Evolutionary conservation across 92 coral and sea anemone genomes (phyloP).

Genomic region (Siderastrea siderea): DNA sequence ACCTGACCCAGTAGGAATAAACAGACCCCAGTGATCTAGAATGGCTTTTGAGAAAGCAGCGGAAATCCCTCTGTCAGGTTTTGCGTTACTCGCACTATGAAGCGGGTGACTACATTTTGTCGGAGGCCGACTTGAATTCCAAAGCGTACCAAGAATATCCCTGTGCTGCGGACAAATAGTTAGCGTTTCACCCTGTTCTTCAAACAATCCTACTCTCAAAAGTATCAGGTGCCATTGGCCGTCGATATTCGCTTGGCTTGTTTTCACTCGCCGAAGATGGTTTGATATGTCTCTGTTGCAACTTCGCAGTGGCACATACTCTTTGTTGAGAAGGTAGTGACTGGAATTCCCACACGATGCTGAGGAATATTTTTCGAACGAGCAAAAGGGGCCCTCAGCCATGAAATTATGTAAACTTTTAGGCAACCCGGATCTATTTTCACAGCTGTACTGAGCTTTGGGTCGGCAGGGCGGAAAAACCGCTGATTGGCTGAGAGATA

Average conservation of each 20-base stretch:
- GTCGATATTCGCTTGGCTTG: not conserved
- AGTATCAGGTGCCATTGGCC: not conserved
- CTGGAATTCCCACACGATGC: too few species aligned
- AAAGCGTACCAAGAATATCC: not conserved
- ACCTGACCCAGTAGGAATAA: too few species aligned
- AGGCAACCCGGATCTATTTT: too few species aligned
- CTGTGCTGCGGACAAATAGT: not conserved
- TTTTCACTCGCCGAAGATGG: too few species aligned
- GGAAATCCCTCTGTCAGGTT: not conserved
- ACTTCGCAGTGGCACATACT: not conserved
- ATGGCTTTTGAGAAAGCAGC: not conserved
- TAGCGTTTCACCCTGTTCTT: not conserved
- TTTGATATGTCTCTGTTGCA: too few species aligned
- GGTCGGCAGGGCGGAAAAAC: too few species aligned
- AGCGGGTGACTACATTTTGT: not conserved
- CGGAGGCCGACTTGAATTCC: not conserved
- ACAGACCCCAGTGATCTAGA: too few species aligned
- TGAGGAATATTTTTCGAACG: too few species aligned
- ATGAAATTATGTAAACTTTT: too few species aligned
- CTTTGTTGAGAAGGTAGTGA: not conserved
- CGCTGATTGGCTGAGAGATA: too few species aligned
- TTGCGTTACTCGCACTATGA: not conserved
- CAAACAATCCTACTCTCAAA: not conserved
- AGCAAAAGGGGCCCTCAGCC: too few species aligned
- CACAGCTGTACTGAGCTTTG: too few species aligned